Base-by-base conservation (phyloP, 2,888 invertebrate genomes). In the Xanthostigma xanthostigma region DNA sequence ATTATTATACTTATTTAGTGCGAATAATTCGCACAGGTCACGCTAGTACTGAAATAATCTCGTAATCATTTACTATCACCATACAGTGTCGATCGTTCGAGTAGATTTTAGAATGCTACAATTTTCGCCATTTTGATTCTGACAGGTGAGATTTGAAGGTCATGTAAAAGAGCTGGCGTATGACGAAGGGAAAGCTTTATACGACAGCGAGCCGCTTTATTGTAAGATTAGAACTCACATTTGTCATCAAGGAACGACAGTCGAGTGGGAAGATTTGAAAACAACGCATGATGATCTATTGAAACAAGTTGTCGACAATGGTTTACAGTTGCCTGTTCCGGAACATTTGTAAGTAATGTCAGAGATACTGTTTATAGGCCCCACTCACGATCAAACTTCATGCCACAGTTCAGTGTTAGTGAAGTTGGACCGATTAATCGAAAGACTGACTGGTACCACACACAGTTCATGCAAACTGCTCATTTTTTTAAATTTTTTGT, bases 71-170 rank as follows among this genome's bases (percentile, higher is more conserved):
- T 27, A 3, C 6, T 27, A 27, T 27, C 1, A 27, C 27, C 6
- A 6, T 6, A 27, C 5, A 3, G 27, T 27, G 6, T 27, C 6
- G 6, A 13, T 10, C 12, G 17, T 10, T n/a, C 8, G 36, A 45
- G n/a, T 13, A 45, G 8, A 42, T 10, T 3, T 14, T 34, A 43
- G 8, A 34, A 27, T 17, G 38, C 37, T 39, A 36, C 41, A 10
- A 36, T 44, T 14, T 41, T n/a, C 5, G 13, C 9, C 17, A 9
- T 33, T 49, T 9, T 41, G 9, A 10, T 9, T 53, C 6, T 27
- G 6, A 27, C 27, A 74, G 72, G 67, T 71, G 6, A 61, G 72
- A 53, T 58, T 71, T 13, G 68, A 70, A 53, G 73, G 74, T 9
- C 52, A 49, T 2, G 60, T 68, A 12, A 57, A 62, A 37, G 58